Conservation (phyloP, 2,888 invertebrate genomes). For the Caenorhabditis plicata region DNA sequence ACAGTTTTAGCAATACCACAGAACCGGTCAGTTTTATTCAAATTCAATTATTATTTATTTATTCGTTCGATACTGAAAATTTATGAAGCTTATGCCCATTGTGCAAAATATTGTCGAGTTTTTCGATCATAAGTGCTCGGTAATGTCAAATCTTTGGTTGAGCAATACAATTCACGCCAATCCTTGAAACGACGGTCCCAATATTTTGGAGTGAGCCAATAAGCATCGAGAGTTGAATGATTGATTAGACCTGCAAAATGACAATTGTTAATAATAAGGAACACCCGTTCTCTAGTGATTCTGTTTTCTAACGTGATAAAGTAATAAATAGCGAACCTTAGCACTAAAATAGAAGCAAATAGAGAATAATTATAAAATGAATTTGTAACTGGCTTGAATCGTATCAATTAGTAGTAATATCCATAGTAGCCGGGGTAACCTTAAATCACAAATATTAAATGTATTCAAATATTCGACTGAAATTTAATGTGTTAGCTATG, state of each 20-base stretch:
- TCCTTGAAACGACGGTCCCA: constrained; percentile 56
- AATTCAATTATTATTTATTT: constrained; percentile 3
- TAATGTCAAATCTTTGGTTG: constrained; percentile 38
- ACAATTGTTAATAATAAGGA: constrained; percentile 1
- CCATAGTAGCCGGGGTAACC: too few relatives aligned
- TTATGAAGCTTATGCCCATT: constrained; percentile 29
- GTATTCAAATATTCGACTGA: too few relatives aligned
- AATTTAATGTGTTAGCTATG: too few relatives aligned
- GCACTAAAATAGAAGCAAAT: too few relatives aligned
- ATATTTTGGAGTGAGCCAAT: constrained; percentile 53
- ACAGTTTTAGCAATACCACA: constrained; percentile 13
- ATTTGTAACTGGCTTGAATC: too few relatives aligned
- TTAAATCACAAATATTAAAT: too few relatives aligned
- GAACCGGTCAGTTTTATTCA: constrained; percentile 10
- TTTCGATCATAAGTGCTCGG: constrained; percentile 47
- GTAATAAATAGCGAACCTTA: too few relatives aligned
- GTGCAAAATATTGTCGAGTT: constrained; percentile 45
- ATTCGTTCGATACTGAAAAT: constrained; percentile 3
- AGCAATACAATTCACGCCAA: constrained; percentile 44
- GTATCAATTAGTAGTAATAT: too few relatives aligned
- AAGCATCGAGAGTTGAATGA: constrained; percentile 50
- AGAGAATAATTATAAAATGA: too few relatives aligned
- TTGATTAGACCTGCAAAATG: constrained; percentile 44
- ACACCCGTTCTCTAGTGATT: too few relatives aligned
- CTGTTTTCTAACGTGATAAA: too few relatives aligned